A percentile compares a stretch with the other conserved stretches of the same genome.
Conservation (phyloP, 2,888 invertebrate genomes). For the Luperina nickerlii region DNA sequence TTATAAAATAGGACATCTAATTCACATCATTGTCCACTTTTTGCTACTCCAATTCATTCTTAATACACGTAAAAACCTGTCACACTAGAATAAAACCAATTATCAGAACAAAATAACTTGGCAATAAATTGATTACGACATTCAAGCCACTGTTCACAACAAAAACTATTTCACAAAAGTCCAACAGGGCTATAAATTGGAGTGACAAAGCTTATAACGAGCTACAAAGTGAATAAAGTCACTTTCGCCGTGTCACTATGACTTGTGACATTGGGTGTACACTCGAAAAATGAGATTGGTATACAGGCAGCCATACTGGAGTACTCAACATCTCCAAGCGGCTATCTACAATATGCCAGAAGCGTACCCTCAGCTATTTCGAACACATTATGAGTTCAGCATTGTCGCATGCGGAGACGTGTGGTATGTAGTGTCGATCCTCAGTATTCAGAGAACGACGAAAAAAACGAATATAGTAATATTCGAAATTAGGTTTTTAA, state of each 20-base stretch:
- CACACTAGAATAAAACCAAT: conserved; percentile 36
- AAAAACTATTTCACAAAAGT: conserved; percentile 50
- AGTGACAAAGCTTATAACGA: conserved; percentile 55
- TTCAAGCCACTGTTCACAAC: conserved; percentile 32
- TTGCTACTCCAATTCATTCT: neutral
- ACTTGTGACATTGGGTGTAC: conserved; percentile 66
- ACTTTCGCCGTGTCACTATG: conserved; percentile 71
- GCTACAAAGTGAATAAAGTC: conserved; percentile 31
- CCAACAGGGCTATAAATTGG: conserved; percentile 47
- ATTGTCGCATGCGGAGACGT: neutral
- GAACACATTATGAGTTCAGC: neutral
- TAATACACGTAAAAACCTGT: conserved; percentile 22
- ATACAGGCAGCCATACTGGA: neutral
- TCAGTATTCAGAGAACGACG: neutral
- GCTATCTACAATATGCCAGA: neutral
- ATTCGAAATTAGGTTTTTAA: neutral
- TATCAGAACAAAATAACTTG: conserved; percentile 29
- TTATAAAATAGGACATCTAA: neutral
- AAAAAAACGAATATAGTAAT: neutral
- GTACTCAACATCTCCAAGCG: neutral
- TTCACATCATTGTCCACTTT: neutral
- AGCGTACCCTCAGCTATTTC: neutral
- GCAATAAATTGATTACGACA: conserved; percentile 45
- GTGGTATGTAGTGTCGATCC: neutral
- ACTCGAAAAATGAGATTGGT: conserved; percentile 10